Evolutionary conservation across 2,888 invertebrate genomes (phyloP).

Genomic region (Tachina grossa): DNA sequence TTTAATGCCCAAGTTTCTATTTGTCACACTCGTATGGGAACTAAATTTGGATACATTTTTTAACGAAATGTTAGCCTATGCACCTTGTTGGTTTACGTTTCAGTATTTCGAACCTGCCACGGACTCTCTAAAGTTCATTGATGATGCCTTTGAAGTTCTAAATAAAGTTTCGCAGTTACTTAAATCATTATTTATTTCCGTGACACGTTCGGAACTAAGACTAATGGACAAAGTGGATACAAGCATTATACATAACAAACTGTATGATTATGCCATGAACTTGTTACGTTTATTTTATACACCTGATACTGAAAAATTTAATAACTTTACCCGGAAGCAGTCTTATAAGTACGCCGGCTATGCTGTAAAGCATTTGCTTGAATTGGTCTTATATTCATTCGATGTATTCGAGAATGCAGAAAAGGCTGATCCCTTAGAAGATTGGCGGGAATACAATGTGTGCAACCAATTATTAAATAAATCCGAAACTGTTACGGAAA

Average conservation of each 20-base stretch:
- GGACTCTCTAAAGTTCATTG: conserved; percentile 75
- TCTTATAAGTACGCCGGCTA: conserved; percentile 76
- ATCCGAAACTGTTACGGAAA: conserved; percentile 3
- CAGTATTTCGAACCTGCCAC: conserved; percentile 77
- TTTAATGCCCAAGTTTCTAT: conserved; percentile 76
- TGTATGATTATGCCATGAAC: conserved; percentile 76
- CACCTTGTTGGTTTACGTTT: conserved; percentile 78
- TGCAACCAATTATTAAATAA: conserved; percentile 71
- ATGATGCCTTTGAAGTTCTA: conserved; percentile 76
- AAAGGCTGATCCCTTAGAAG: conserved; percentile 67
- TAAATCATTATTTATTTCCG: conserved; percentile 74
- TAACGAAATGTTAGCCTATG: conserved; percentile 76
- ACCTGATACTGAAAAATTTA: conserved; percentile 77
- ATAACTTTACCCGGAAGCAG: conserved; percentile 74
- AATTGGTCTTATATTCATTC: conserved; percentile 75
- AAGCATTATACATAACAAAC: conserved; percentile 76
- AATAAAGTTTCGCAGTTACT: conserved; percentile 75
- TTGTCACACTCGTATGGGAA: conserved; percentile 76
- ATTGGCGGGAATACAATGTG: conserved; percentile 74
- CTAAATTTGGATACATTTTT: conserved; percentile 77
- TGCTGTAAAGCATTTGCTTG: conserved; percentile 75
- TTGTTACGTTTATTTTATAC: conserved; percentile 77
- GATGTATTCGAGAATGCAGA: conserved; percentile 73
- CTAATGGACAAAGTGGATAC: conserved; percentile 75
- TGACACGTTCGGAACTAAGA: conserved; percentile 75